A percentile compares a stretch with the other conserved stretches of the same genome.
phyloP scores from a whole-genome alignment of 2,888 invertebrate genomes.

The Cephus pygmeus region DNA sequence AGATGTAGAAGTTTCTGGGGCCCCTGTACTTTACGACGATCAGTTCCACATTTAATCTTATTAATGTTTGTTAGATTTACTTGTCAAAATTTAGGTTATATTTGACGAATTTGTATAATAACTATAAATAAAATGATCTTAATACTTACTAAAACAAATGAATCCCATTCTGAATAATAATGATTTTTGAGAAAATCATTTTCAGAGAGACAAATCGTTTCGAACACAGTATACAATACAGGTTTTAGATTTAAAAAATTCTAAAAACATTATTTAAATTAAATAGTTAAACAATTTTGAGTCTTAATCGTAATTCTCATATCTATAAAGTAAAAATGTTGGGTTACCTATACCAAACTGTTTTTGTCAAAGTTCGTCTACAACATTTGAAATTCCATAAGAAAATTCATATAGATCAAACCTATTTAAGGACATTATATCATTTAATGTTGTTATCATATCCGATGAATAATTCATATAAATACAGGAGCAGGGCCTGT shows the following conservation, averaged over 20 bases:
- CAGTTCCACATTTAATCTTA: not conserved
- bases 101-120: not conserved
- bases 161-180: not conserved
- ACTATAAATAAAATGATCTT: not conserved
- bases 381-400: not conserved
- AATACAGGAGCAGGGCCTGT: constrained; percentile 6
- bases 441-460: not conserved
- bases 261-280: not conserved
- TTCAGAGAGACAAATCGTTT: not conserved
- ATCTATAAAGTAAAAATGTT: not conserved
- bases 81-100: not conserved
- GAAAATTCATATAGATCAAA: not conserved
- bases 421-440: not conserved
- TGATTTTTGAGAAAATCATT: not conserved
- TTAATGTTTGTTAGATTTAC: not conserved
- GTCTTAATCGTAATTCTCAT: not conserved
- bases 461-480: not conserved
- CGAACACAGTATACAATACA: not conserved
- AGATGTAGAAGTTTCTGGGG: not conserved
- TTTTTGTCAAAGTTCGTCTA: not conserved
- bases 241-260: not conserved
- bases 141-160: not conserved
- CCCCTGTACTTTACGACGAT: not conserved
- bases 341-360: not conserved
- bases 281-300: not conserved